These are phyloP conservation scores for Lymantria dispar DNA, from an alignment of 2,888 invertebrate genomes.

Conservation along the genomic window DNA sequence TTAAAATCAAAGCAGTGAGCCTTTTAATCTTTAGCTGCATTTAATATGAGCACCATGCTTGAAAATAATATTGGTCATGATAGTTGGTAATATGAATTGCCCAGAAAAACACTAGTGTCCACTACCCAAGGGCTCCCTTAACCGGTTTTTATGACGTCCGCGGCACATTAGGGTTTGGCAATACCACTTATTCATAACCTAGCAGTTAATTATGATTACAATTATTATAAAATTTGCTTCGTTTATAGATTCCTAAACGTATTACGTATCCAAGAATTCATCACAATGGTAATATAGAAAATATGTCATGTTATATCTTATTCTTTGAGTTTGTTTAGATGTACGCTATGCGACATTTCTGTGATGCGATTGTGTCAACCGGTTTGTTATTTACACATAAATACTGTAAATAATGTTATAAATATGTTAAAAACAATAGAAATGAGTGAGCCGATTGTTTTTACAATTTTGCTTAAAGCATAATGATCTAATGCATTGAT, in stretches of 20 bases:
- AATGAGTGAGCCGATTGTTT: constrained; percentile 21
- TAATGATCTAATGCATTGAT: constrained; percentile 45
- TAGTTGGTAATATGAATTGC: no score
- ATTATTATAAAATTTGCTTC: neutral
- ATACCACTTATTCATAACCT: no score
- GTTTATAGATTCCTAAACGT: constrained; percentile 31
- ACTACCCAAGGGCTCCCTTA: no score
- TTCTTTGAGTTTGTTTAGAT: constrained; percentile 51
- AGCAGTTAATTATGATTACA: no score
- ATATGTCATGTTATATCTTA: constrained; percentile 43
- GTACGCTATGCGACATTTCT: constrained; percentile 52
- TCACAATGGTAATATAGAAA: constrained; percentile 38
- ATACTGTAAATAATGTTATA: constrained; percentile 32
- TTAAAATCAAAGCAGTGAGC: no score
- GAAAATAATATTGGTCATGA: no score
- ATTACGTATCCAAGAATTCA: constrained; percentile 38
- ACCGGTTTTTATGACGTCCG: no score
- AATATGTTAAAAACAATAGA: constrained; percentile 49
- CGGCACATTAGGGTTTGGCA: no score
- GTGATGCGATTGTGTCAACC: constrained; percentile 39
- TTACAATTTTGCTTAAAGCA: constrained; percentile 30
- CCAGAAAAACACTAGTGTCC: no score
- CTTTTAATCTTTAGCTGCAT: no score
- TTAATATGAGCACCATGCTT: no score
- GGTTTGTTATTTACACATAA: constrained; percentile 55